Percentiles rank a stretch among this genome's conserved stretches.
These are phyloP conservation scores for Coenobita brevimanus DNA, from an alignment of 1,140 invertebrate genomes.

Conservation along the genomic window DNA sequence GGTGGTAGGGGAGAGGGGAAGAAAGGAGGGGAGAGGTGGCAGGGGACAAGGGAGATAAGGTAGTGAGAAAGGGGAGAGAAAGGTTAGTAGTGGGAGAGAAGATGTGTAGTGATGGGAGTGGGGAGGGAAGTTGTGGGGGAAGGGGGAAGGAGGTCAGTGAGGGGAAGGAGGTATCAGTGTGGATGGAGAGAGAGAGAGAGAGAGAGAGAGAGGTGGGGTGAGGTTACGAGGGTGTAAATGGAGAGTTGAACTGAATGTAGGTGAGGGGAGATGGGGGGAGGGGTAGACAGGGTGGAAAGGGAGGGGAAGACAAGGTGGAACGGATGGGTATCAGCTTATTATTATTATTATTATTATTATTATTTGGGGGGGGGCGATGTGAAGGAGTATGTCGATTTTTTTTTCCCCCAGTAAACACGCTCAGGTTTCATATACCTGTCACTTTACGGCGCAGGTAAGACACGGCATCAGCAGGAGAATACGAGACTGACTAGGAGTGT, in stretches of 20 bases:
- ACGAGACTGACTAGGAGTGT: too few species aligned
- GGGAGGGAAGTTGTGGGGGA: not conserved
- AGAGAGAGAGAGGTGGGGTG: not conserved
- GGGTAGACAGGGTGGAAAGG: not conserved
- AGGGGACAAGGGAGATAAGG: not conserved
- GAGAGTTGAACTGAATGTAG: too few species aligned
- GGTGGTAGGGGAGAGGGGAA: not conserved
- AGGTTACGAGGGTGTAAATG: not conserved
- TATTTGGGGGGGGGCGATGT: too few species aligned
- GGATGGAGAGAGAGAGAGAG: constrained; percentile 4
- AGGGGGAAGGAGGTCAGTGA: not conserved
- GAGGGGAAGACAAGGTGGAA: too few species aligned
- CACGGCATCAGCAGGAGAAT: too few species aligned
- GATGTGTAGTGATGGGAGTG: not conserved
- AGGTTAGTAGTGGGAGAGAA: not conserved
- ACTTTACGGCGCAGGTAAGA: too few species aligned
- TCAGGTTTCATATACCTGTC: too few species aligned
- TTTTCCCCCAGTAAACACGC: too few species aligned
- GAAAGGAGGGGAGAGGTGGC: not conserved
- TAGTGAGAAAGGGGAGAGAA: not conserved
- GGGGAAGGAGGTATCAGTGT: not conserved
- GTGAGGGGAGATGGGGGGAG: not conserved
- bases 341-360: too few species aligned
- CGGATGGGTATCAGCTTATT: too few species aligned
- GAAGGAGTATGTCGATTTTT: too few species aligned